Base-by-base conservation (phyloP, 2,888 invertebrate species). In the Drosophila aldrichi region DNA sequence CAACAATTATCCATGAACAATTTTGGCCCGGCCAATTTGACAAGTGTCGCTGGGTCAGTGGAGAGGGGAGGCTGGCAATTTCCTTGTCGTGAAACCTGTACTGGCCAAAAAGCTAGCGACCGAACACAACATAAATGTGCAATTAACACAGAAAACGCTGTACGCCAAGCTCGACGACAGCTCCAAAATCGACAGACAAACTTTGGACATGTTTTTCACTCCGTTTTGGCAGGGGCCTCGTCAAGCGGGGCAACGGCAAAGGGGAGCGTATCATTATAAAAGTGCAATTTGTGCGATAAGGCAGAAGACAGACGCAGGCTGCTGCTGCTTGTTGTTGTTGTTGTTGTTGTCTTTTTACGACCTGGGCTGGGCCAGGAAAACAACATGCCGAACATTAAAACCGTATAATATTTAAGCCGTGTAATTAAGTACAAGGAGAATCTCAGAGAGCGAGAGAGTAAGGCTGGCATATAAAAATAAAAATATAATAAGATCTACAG, bases 361-460 rank as follows among this genome's bases (percentile, higher is more conserved):
- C 36, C 29, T 41, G 61, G 64, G 64, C 56, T 60, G 32, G 46
- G 65, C 38, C 58, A 55, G 75, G 61, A 69, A 70, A 74, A 59
- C 34, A 44, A 61, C 52, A 58, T 52, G 62, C 63, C 58, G 56
- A 62, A 74, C 74, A 88, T 88, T 75, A 85, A 87, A 83, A 78
- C 85, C 90, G 75, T 81, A 85, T 88, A 82, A 83, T 88, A 81
- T 79, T 82, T 90, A 90, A 90, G 88, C 89, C 90, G 77, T 82
- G 81, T 90, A 90, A 90, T 90, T 90, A 88, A 90, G 89, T 87
- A 87, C 85, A 90, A 89, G 89, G 90, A 79, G 75, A 74, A 58
- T 62, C 55, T 44, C 51, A 62, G 55, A 62, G 22, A 3, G 6
- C 20, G 12, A 12, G 18, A 18, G 44, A 14, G 20, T 20, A n/a